Base-by-base conservation (phyloP, 2,113 vertebrate species). In the Podocnemis expansa region DNA sequence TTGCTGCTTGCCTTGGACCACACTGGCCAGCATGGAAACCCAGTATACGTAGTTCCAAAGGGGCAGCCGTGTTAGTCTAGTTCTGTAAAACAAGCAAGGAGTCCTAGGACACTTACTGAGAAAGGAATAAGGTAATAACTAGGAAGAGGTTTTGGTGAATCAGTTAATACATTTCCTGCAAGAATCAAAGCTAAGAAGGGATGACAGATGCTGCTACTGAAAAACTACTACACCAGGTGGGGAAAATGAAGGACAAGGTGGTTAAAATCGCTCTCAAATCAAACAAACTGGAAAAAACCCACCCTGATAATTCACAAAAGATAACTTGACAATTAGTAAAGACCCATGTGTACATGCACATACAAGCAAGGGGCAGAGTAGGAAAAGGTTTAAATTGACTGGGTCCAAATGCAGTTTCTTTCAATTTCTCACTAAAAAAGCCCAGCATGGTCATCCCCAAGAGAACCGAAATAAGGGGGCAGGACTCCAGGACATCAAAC, bases 1-100 rank as follows among this genome's bases (percentile, higher is more conserved):
- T 86, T 85, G 34, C 93, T 88, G 94, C 92, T 96, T 97, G 95
- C 84, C 94, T 80, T 73, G 45, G 79, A 55, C 56, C 90, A 47
- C 16, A 78, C n/a, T n/a, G n/a, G n/a, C 38, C 1, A 0, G 85
- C 82, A 93, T 2, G 91, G 86, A 82, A 94, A 81, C 87, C 80
- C 95, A 91, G 24, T 87, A 97, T 85, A 85, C 56, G 91, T 82
- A n/a, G n/a, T n/a, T n/a, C n/a, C n/a, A n/a, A n/a, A n/a, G n/a
- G n/a, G n/a, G n/a, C n/a, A n/a, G n/a, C n/a, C n/a, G n/a, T n/a
- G n/a, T n/a, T n/a, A n/a, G n/a, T n/a, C n/a, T n/a, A n/a, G n/a
- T n/a, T n/a, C n/a, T n/a, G n/a, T n/a, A n/a, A n/a, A n/a, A n/a
- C n/a, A n/a, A n/a, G n/a, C n/a, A n/a, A n/a, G n/a, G n/a, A n/a